phyloP scores from a whole-genome alignment of 2,797 vertebrate genomes.

The Hippoglossus hippoglossus region DNA sequence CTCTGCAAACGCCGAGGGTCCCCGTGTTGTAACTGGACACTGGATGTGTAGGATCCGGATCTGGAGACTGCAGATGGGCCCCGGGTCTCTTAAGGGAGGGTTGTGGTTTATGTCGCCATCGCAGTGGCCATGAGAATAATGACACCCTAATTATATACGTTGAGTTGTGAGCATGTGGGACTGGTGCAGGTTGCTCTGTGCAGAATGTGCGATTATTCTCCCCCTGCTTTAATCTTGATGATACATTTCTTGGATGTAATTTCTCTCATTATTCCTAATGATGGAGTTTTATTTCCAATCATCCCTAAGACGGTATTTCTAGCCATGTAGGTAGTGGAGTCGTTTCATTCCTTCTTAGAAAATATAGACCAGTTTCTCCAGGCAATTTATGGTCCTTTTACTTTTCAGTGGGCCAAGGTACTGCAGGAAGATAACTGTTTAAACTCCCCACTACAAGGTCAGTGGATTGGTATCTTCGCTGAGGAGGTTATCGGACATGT shows the following conservation, averaged over 20 bases:
- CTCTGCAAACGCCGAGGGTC: conserved; percentile 55
- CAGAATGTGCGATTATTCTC: neutral
- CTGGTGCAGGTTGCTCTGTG: neutral
- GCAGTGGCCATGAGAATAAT: conserved; percentile 41
- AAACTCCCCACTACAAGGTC: too few species aligned
- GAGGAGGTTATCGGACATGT: too few species aligned
- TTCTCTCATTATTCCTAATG: neutral
- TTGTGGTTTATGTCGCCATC: conserved; percentile 56
- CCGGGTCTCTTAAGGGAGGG: conserved; percentile 40
- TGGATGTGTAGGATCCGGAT: conserved; percentile 46
- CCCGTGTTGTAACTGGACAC: conserved; percentile 64
- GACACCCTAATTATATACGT: conserved; percentile 25
- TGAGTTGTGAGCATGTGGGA: conserved; percentile 9
- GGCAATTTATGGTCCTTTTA: too few species aligned
- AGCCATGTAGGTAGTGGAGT: too few species aligned
- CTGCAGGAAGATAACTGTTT: too few species aligned
- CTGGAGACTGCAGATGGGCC: conserved; percentile 46
- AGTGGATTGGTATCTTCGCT: too few species aligned
- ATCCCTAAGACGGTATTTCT: neutral
- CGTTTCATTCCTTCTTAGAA: too few species aligned
- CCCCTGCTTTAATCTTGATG: conserved; percentile 13
- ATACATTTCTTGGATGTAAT: neutral
- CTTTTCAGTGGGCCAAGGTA: too few species aligned
- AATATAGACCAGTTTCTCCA: too few species aligned
- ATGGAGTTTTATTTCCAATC: conserved; percentile 6